phyloP scores from a whole-genome alignment of 2,797 vertebrate genomes.

The Bovichtus variegatus region DNA sequence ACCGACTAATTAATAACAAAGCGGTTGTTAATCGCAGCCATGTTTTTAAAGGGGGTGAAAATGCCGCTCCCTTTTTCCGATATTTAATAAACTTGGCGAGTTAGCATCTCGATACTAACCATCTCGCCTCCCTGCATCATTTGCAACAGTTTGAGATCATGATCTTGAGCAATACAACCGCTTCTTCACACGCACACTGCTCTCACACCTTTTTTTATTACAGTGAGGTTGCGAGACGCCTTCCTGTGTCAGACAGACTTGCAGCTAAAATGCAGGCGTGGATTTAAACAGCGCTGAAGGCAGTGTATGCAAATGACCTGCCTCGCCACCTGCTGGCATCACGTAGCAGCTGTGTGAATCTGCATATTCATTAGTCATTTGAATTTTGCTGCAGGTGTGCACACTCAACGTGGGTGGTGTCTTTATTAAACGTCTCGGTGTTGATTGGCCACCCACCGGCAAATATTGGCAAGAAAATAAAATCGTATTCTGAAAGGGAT shows the following conservation, averaged over 20 bases:
- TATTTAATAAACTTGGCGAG: neutral
- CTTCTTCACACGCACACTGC: neutral
- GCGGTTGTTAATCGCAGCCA: no score
- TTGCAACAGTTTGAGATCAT: no score
- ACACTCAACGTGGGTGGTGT: neutral
- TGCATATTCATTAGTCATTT: slow-evolving; percentile 57
- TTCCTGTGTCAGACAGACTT: slow-evolving; percentile 15
- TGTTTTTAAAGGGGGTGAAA: neutral
- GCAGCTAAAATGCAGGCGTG: neutral
- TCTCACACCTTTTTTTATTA: neutral
- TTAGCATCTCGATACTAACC: neutral
- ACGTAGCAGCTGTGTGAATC: slow-evolving; percentile 48
- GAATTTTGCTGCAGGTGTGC: slow-evolving; percentile 47
- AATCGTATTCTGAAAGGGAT: neutral
- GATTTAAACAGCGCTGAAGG: slow-evolving; percentile 14
- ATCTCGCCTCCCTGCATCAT: neutral
- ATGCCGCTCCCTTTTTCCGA: neutral
- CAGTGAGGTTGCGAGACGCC: neutral
- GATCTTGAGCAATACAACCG: neutral
- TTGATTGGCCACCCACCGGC: slow-evolving; percentile 12
- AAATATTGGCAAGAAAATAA: neutral
- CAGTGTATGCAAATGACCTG: slow-evolving; percentile 26
- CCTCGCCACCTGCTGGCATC: slow-evolving; percentile 26
- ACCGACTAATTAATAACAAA: neutral
- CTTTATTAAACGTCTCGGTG: slow-evolving; percentile 14